Base-by-base conservation (phyloP, 2,113 vertebrate species). In the Cavia aperea region DNA sequence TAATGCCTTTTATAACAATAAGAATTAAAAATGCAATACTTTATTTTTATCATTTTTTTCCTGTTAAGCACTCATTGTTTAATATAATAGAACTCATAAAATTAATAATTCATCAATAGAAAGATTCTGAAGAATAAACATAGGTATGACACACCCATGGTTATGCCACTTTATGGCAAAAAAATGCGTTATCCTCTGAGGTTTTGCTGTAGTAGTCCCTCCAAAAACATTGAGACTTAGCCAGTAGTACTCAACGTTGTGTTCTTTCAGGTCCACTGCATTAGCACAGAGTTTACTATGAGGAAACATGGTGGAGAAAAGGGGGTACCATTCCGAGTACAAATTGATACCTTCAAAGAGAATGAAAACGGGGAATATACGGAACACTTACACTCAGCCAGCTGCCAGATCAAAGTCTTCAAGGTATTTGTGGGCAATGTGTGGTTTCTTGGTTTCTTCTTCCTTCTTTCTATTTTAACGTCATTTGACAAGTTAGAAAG, bases 381-480 rank as follows among this genome's bases (percentile, higher is more conserved):
- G 0, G 99, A 99, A 93, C 99, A 99, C 96, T 97, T 99, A 86
- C 99, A 99, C 97, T 99, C 99, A 0, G 99, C 99, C 97, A 99
- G 99, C 97, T 99, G 99, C 97, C 99, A 99, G 98, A 98, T 99
- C 98, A 99, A 99, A 97, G 99, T 99, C 86, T 99, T 99, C 97
- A 99, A 99, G 99, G 99, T 99, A 97, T 94, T 78, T 33, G 68
- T 31, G 81, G 78, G 43, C 81, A 12, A 1, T 43, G 33, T n/a
- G 16, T 26, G 51, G 23, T n/a, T 49, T 68, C 43, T 88, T 58
- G 24, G 43, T 54, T 3, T 62, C 12, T 46, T 90, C 85, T 26
- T 51, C 43, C 26, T 94, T 43, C 46, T 49, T 81, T 92, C 60
- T 49, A 19, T 91, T 49, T 92, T 84, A 93, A 63, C 49, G 16